Evolutionary conservation across 1,140 invertebrate species (phyloP).

Genomic region (Diabrotica virgifera): DNA sequence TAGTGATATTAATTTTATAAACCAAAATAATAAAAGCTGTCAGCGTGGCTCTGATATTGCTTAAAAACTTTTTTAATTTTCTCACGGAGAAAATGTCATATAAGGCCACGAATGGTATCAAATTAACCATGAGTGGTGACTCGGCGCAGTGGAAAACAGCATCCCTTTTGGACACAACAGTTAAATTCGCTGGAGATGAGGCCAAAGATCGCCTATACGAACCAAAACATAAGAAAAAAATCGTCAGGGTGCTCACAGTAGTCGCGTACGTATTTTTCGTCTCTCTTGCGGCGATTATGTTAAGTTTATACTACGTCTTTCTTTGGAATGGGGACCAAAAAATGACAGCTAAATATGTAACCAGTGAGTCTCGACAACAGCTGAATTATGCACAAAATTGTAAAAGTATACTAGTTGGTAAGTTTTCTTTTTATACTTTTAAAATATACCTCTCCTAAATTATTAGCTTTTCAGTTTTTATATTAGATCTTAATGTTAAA

Average conservation of each 20-base stretch:
- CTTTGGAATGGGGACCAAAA: constrained; percentile 71
- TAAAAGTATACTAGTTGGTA: constrained; percentile 25
- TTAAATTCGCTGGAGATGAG: constrained; percentile 71
- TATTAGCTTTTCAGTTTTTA: no score
- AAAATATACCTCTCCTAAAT: no score
- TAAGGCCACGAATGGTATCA: constrained; percentile 43
- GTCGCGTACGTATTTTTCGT: constrained; percentile 94
- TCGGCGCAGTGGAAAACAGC: constrained; percentile 38
- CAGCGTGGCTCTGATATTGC: constrained; percentile 26
- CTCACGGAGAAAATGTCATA: constrained; percentile 40
- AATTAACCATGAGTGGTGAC: constrained; percentile 35
- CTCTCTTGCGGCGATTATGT: constrained; percentile 89
- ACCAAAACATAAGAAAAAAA: constrained; percentile 80
- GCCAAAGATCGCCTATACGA: constrained; percentile 80
- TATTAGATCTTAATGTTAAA: no score
- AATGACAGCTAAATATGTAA: constrained; percentile 26
- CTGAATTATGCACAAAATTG: constrained; percentile 15
- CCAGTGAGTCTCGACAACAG: constrained; percentile 6
- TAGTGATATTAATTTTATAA: neutral
- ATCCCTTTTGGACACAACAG: constrained; percentile 56
- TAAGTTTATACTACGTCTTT: constrained; percentile 94
- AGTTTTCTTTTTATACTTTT: neutral
- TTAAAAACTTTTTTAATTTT: constrained; percentile 20
- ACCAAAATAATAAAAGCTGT: constrained; percentile 10
- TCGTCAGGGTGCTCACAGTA: constrained; percentile 89